Base-by-base conservation (phyloP, 1,140 invertebrate genomes). In the Sinonovacula constricta region DNA sequence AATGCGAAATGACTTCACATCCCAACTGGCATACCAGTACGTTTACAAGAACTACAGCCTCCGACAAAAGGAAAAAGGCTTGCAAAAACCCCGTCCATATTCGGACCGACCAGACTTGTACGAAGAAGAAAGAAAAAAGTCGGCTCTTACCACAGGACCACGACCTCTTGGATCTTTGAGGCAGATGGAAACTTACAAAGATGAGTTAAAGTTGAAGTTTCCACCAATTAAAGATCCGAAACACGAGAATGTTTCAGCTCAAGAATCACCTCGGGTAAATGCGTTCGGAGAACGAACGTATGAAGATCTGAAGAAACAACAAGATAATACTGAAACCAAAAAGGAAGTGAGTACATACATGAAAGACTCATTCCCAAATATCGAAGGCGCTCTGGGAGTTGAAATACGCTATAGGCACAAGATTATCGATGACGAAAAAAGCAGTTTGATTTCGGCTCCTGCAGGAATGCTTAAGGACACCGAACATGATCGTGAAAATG, bases 41-140 rank as follows among this genome's bases (percentile, higher is more conserved):
- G 75, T 70, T 14, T 78, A 67, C 36, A 78, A 78, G 34, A 70
- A 60, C 10, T 66, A 78, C 7, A 78, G 75, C 36, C 70, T 78
- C 57, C 26, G 67, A n/a, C 22, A 62, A 4, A 60, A 69, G 39
- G 39, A 69, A 24, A 56, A 69, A 31, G 30, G 70, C 24, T 18
- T 18, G 14, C 34, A 60, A 22, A 78, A 69, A 30, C 62, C 53
- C 0, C 62, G 72, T 14, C 72, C 72, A 18, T 22, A 22, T 1
- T 76, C 72, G 1, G 72, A 76, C 22, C 69, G 70, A 26, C 67
- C 66, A 7, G 56, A 78, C 28, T 7, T 62, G n/a, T 69, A 78
- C 30, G 75, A 78, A 49, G 15, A n/a, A 2, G 66, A 78, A 31
- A 54, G 57, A 33, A 28, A 15, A 18, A 31, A 33, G 15, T 36